phyloP scores from a whole-genome alignment of 2,888 invertebrate genomes.

The Stenurella melanura region DNA sequence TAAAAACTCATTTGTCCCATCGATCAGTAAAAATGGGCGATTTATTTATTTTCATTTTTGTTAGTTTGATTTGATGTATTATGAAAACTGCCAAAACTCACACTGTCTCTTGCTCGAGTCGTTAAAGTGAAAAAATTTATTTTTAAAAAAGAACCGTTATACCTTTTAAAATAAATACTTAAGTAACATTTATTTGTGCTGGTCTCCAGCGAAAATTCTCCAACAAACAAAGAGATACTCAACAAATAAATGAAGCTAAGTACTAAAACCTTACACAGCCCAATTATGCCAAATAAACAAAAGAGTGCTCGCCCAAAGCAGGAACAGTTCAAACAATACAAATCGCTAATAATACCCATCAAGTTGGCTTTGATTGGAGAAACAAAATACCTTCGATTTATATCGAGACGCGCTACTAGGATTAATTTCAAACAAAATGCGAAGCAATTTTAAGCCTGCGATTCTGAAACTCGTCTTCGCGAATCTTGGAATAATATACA shows the following conservation, averaged over 20 bases:
- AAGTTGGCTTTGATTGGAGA: conserved; percentile 21
- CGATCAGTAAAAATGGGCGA: no score
- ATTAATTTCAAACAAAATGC: background rate
- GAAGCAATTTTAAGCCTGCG: background rate
- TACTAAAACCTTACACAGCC: conserved; percentile 15
- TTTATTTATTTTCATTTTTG: no score
- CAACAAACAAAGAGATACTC: conserved; percentile 14
- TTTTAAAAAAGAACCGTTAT: background rate
- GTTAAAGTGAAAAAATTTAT: background rate
- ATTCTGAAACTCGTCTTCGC: background rate
- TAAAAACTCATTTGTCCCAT: no score
- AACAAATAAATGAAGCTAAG: conserved; percentile 23
- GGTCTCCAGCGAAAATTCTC: background rate
- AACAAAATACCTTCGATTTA: conserved; percentile 18
- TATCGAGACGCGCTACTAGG: background rate
- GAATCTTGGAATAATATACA: no score
- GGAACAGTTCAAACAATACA: conserved; percentile 31
- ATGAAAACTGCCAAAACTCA: background rate
- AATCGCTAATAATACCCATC: conserved; percentile 13
- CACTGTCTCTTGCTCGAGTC: background rate
- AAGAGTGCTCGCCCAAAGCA: conserved; percentile 37
- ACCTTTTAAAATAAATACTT: conserved; percentile 8
- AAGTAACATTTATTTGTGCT: conserved; percentile 10
- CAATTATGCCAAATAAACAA: conserved; percentile 29
- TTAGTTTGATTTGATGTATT: no score